Evolutionary conservation across 1,140 invertebrate genomes (phyloP).

Genomic region (Tachypleus tridentatus): DNA sequence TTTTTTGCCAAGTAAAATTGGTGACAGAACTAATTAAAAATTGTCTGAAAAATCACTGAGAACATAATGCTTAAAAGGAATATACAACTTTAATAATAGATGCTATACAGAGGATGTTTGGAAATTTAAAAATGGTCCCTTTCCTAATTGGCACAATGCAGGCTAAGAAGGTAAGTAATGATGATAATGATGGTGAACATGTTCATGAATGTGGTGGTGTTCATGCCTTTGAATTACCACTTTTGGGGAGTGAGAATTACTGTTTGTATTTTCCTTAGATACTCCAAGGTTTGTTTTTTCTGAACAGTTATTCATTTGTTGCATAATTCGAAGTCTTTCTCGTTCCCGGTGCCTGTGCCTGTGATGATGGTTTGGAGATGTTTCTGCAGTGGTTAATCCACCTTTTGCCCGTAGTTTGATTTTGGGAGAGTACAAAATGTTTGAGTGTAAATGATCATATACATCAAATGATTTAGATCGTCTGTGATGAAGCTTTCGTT

Average conservation of each 20-base stretch:
- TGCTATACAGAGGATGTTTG: too few relatives aligned
- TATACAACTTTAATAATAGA: too few relatives aligned
- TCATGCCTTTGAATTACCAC: slow-evolving; percentile 38
- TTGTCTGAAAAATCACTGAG: too few relatives aligned
- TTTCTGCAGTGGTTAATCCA: slow-evolving; percentile 16
- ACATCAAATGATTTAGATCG: slow-evolving; percentile 27
- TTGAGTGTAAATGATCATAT: slow-evolving; percentile 22
- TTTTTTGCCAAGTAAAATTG: too few relatives aligned
- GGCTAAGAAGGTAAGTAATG: slow-evolving; percentile 37
- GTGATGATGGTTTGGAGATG: slow-evolving; percentile 40
- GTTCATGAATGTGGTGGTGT: slow-evolving; percentile 60
- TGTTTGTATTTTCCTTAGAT: slow-evolving; percentile 15
- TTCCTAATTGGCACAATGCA: too few relatives aligned
- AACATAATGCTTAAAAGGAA: too few relatives aligned
- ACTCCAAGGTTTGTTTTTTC: slow-evolving; percentile 32
- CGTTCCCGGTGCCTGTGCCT: slow-evolving; percentile 52
- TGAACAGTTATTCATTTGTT: slow-evolving; percentile 41
- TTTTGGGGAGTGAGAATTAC: neutral
- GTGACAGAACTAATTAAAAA: too few relatives aligned
- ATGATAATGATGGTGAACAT: slow-evolving; percentile 72
- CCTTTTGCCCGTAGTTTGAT: slow-evolving; percentile 19
- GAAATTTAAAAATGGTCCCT: too few relatives aligned
- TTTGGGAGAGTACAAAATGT: slow-evolving; percentile 27
- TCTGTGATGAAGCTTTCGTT: slow-evolving; percentile 13
- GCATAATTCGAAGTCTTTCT: slow-evolving; percentile 56